A percentile compares a stretch with the other conserved stretches of the same genome.
phyloP scores from a whole-genome alignment of 2,888 invertebrate genomes.

The Heteromurus nitidus region DNA sequence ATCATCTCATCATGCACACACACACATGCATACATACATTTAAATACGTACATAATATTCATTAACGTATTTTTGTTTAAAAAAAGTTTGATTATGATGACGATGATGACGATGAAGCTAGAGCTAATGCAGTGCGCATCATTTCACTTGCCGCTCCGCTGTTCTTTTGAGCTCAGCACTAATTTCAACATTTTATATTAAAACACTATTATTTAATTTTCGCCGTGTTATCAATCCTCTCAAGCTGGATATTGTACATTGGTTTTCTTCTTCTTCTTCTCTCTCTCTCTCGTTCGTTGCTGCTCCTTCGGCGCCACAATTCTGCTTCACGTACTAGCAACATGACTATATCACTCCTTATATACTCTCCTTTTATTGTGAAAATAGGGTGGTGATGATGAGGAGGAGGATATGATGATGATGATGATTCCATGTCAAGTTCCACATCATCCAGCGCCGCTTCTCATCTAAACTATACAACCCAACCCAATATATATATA shows the following conservation, averaged over 20 bases:
- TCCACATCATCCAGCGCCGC: neutral
- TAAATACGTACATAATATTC: slow-evolving; percentile 5
- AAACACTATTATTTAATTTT: slow-evolving; percentile 3
- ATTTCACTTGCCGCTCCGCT: neutral
- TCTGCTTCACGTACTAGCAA: slow-evolving; percentile 39
- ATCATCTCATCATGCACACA: too few species aligned
- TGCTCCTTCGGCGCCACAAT: slow-evolving; percentile 53
- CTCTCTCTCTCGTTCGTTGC: neutral
- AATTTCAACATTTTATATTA: too few species aligned
- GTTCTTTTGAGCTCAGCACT: neutral
- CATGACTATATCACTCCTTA: slow-evolving; percentile 2
- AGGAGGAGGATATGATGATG: slow-evolving; percentile 5
- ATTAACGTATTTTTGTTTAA: neutral
- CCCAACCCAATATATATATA: slow-evolving; percentile 18
- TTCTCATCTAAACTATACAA: neutral
- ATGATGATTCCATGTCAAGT: neutral
- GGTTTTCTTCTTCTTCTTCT: slow-evolving; percentile 11
- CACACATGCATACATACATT: too few species aligned
- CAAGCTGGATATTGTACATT: slow-evolving; percentile 6
- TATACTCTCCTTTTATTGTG: slow-evolving; percentile 18
- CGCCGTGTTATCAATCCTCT: neutral
- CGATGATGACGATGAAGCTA: too few species aligned
- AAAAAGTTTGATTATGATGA: neutral
- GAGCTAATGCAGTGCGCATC: neutral
- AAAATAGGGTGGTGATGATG: neutral